Base-by-base conservation (phyloP, 2,888 invertebrate species). In the Agrilus cyanescens region DNA sequence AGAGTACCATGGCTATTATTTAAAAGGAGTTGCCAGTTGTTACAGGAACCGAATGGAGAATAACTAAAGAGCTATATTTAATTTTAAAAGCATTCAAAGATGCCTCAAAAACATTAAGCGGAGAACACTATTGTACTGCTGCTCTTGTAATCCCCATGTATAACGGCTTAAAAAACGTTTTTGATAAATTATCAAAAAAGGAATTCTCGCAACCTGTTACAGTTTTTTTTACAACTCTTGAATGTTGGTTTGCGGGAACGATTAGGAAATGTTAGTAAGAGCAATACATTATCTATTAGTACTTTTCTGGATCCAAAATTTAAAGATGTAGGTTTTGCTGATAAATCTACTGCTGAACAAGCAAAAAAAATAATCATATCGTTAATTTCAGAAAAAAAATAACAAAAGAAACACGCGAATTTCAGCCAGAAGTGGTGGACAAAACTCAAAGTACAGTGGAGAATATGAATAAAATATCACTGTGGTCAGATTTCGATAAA, bases 21-120 rank as follows among this genome's bases (percentile, higher is more conserved):
- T 32, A 44, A 18, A 42, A 44, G 34, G 37, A 39, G 20, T 38
- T 52, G 15, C 50, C 44, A 31, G 36, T 41, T 25, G n/a, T 51
- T 7, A 18, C 41, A 12, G 8, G 38, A 12, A 36, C 31, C 29
- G 50, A 51, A 37, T 49, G 51, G 48, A 33, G 43, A 10, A 39
- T 43, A 20, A 37, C 38, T 30, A 33, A 37, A 32, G 39, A 51
- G 16, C 34, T 53, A 5, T 38, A 30, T 29, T 8, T 16, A 15
- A 39, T 50, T 32, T 31, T 50, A 38, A 10, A 32, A 4, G 46
- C 45, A 12, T 49, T 46, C 38, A 46, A 50, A 29, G 37, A 46
- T 20, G 41, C 40, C 8, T 49, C 48, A 12, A 41, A 43, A 38
- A 35, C 39, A 2, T 25, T 49, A 4, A 41, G 44, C 41, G 50